phyloP scores from a whole-genome alignment of 2,888 invertebrate genomes.

The Holacanthella duospinosa region DNA sequence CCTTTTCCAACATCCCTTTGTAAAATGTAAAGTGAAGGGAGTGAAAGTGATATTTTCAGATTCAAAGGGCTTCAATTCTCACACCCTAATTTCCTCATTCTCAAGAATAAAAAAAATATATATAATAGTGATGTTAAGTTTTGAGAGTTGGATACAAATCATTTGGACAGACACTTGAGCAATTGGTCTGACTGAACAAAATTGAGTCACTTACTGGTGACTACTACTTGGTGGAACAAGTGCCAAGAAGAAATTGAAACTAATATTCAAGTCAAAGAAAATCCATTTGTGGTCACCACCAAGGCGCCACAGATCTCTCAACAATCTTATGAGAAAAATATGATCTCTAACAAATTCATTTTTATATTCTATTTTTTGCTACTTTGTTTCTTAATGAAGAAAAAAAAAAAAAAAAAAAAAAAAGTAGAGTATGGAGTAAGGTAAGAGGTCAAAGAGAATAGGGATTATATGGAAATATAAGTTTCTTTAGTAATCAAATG shows the following conservation, averaged over 20 bases:
- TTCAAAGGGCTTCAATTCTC: neutral
- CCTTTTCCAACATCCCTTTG: neutral
- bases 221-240: too few relatives aligned
- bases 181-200: neutral
- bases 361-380: neutral
- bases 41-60: neutral
- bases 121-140: neutral
- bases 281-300: conserved; percentile 2
- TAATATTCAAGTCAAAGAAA: neutral
- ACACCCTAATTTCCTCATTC: conserved; percentile 4
- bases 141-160: neutral
- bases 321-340: neutral
- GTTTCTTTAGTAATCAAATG: too few relatives aligned
- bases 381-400: neutral
- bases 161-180: neutral
- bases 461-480: too few relatives aligned
- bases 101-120: neutral
- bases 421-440: neutral
- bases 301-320: neutral
- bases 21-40: neutral
- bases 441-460: neutral
- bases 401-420: neutral
- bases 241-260: neutral
- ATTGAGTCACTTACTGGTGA: neutral
- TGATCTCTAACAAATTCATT: neutral